phyloP scores from a whole-genome alignment of 2,113 vertebrate species.

The Salvelinus fontinalis region DNA sequence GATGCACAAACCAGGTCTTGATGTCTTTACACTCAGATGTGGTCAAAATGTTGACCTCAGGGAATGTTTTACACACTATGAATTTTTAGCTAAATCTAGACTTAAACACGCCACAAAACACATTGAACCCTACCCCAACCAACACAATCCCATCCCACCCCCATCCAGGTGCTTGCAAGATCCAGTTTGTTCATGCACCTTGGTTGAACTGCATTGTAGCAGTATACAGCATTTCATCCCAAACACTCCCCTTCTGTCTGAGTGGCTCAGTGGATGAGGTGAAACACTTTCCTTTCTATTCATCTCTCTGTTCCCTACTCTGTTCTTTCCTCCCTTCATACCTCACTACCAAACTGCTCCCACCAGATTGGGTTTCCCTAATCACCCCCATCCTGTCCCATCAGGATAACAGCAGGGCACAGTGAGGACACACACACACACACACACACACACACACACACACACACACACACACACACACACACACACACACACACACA shows the following conservation, averaged over 20 bases:
- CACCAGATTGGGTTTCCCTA: conserved; percentile 25
- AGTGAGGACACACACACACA: not conserved
- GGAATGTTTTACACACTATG: no score
- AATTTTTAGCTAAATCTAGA: no score
- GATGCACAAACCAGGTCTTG: no score
- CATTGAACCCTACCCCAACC: no score
- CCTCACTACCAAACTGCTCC: not conserved
- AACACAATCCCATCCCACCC: no score
- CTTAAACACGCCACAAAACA: no score
- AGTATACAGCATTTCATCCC: not conserved
- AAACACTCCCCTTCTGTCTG: not conserved
- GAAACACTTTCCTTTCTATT: not conserved
- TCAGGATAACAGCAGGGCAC: not conserved
- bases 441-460: not conserved
- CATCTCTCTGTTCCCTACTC: not conserved
- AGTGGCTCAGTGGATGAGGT: not conserved
- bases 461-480: not conserved
- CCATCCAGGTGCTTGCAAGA: no score
- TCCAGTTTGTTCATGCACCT: no score
- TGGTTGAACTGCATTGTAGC: not conserved
- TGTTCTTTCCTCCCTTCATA: not conserved
- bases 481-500: not conserved
- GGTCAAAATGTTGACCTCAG: no score
- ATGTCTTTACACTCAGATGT: no score
- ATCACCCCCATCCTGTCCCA: not conserved